Percentiles rank a stretch among this genome's conserved stretches.
These are phyloP conservation scores for Tetragnatha montana DNA, from an alignment of 2,888 invertebrate species.

Conservation along the genomic window DNA sequence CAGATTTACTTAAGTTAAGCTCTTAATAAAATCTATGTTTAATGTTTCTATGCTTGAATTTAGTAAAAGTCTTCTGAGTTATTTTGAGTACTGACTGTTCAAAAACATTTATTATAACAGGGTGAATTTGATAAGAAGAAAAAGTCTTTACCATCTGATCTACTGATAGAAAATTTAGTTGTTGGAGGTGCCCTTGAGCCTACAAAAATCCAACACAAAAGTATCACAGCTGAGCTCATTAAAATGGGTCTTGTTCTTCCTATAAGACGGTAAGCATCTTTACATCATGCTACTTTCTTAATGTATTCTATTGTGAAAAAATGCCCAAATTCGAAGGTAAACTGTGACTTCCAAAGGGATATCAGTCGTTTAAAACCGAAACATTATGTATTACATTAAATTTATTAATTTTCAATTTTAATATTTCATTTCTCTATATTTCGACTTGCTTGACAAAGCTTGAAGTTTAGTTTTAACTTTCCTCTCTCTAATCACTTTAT, in stretches of 20 bases:
- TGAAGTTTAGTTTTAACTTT: no score
- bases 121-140: slow-evolving; percentile 76
- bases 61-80: background rate
- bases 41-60: background rate
- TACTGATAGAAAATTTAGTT: slow-evolving; percentile 82
- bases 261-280: slow-evolving; percentile 75
- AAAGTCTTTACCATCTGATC: slow-evolving; percentile 79
- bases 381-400: no score
- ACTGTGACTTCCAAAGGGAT: no score
- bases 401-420: no score
- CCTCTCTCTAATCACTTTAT: no score
- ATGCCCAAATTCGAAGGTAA: no score
- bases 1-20: no score
- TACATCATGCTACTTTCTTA: no score
- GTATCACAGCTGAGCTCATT: slow-evolving; percentile 82
- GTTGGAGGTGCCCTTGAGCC: slow-evolving; percentile 83
- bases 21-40: background rate
- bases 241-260: slow-evolving; percentile 82
- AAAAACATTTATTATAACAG: slow-evolving; percentile 72
- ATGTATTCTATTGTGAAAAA: no score
- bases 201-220: slow-evolving; percentile 81
- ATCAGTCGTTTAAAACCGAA: no score
- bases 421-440: no score
- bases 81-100: background rate
- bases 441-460: no score